Evolutionary conservation across 2,888 invertebrate genomes (phyloP).

Genomic region (Ophioninae sp.): DNA sequence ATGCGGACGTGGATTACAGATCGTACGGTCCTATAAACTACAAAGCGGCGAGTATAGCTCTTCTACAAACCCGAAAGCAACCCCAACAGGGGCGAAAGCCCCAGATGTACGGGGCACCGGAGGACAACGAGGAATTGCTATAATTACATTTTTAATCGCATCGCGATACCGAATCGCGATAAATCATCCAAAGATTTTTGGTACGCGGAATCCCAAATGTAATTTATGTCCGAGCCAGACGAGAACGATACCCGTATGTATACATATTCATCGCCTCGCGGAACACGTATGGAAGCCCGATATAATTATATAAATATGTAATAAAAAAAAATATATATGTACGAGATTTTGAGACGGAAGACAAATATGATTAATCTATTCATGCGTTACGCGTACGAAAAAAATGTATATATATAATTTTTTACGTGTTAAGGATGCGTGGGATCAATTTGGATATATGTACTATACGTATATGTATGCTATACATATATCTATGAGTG

Average conservation of each 20-base stretch:
- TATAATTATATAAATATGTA: constrained; percentile 59
- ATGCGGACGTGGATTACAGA: constrained; percentile 94
- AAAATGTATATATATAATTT: constrained; percentile 63
- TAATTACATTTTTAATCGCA: constrained; percentile 60
- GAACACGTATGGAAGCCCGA: constrained; percentile 1
- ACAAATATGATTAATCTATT: constrained; percentile 58
- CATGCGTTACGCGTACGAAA: constrained; percentile 54
- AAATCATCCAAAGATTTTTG: constrained; percentile 37
- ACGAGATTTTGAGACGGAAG: constrained; percentile 53
- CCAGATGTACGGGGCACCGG: constrained; percentile 79
- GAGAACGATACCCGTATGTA: constrained; percentile 24
- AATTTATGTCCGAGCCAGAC: constrained; percentile 40
- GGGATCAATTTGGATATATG: constrained; percentile 73
- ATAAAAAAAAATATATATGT: constrained; percentile 43
- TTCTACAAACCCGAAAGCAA: constrained; percentile 74
- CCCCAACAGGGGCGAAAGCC: constrained; percentile 74
- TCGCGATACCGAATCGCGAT: constrained; percentile 37
- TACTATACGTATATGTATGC: constrained; percentile 13
- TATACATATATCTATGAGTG: neutral
- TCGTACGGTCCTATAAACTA: constrained; percentile 96
- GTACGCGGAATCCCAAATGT: constrained; percentile 30
- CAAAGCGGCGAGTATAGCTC: constrained; percentile 90
- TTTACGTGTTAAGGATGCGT: constrained; percentile 70
- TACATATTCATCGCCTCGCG: constrained; percentile 45
- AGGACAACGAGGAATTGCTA: constrained; percentile 79